These are phyloP conservation scores for Chrysogorgia sp. DNA, from an alignment of 92 coral and sea anemone species.

Conservation along the genomic window DNA sequence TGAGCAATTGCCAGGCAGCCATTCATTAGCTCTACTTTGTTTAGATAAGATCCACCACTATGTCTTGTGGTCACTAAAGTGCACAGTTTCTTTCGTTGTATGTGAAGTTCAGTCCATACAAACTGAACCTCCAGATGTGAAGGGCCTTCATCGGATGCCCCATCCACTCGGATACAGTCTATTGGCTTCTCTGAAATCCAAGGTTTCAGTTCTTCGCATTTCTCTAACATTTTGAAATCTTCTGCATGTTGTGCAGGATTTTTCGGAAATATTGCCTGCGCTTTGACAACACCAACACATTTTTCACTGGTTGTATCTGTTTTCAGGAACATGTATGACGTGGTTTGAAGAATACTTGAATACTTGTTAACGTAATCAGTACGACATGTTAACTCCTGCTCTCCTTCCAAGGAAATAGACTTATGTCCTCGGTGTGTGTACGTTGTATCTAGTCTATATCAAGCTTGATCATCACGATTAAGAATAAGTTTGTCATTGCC, in stretches of 20 bases:
- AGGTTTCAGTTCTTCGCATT: conserved; percentile 21
- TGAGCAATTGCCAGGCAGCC: conserved; percentile 56
- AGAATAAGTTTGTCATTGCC: conserved; percentile 26
- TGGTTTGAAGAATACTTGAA: conserved; percentile 56
- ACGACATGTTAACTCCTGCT: conserved; percentile 42
- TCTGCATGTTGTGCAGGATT: conserved; percentile 53
- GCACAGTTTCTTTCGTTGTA: conserved; percentile 43
- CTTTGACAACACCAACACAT: conserved; percentile 51
- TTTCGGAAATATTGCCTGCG: conserved; percentile 45
- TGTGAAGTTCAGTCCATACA: conserved; percentile 61
- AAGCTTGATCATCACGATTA: conserved; percentile 36
- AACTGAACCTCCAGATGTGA: conserved; percentile 57
- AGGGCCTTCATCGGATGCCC: conserved; percentile 58
- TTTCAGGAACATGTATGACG: conserved; percentile 51
- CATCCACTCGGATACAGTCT: conserved; percentile 59
- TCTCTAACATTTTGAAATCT: conserved; percentile 47
- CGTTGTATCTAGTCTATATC: conserved; percentile 16
- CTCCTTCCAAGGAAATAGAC: conserved; percentile 17
- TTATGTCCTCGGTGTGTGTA: conserved; percentile 33
- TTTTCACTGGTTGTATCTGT: conserved; percentile 51
- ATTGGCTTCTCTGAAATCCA: conserved; percentile 36
- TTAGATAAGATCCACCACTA: conserved; percentile 52
- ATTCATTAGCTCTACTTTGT: conserved; percentile 43
- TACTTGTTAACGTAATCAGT: conserved; percentile 58
- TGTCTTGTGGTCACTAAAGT: conserved; percentile 47